These are phyloP conservation scores for Agapostemon virescens DNA, from an alignment of 2,888 invertebrate genomes.

Conservation along the genomic window DNA sequence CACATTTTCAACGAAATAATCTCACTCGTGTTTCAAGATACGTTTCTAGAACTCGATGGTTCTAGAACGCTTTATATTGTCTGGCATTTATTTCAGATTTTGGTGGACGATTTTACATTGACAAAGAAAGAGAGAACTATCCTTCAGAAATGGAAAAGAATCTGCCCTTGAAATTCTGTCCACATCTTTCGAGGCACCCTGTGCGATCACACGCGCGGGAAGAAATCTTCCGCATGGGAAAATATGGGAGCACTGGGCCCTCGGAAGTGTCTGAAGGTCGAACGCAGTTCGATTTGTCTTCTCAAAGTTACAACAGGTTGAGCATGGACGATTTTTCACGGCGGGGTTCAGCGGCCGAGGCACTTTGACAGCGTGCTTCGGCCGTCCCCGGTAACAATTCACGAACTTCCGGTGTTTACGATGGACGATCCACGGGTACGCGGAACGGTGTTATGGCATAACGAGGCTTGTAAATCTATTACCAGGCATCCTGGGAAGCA, in stretches of 20 bases:
- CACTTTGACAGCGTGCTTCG: neutral
- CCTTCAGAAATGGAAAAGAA: no score
- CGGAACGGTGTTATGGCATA: constrained; percentile 13
- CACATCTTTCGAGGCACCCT: no score
- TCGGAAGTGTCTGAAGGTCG: neutral
- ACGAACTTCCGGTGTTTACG: neutral
- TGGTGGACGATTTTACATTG: no score
- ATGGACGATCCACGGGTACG: neutral
- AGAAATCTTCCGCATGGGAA: neutral
- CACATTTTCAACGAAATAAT: no score
- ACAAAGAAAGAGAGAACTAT: no score
- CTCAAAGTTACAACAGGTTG: constrained; percentile 2
- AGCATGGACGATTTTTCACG: neutral
- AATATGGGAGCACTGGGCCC: no score
- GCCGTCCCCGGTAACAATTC: neutral
- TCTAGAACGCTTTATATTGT: no score
- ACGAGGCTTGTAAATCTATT: constrained; percentile 19
- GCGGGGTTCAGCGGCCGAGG: neutral
- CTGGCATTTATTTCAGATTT: no score
- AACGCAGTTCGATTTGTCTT: constrained; percentile 1
- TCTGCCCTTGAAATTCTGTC: no score
- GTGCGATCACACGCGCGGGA: neutral
- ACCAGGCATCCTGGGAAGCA: neutral
- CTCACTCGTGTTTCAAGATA: no score
- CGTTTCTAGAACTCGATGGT: no score